Conservation (phyloP, 2,113 vertebrate species). For the Caretta caretta region DNA sequence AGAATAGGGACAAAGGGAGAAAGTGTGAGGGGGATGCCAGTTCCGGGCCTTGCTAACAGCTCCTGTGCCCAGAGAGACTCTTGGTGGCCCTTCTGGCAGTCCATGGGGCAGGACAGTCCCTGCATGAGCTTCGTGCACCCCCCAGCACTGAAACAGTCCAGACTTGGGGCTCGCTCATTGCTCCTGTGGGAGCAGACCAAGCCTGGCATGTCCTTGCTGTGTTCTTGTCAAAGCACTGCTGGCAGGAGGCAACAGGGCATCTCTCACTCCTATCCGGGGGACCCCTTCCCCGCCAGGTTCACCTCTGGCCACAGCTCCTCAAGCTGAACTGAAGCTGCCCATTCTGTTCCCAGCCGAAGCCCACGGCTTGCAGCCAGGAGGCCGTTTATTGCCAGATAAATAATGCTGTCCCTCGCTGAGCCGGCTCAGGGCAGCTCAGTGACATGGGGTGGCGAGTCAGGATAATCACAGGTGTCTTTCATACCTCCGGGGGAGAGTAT, state of each 20-base stretch:
- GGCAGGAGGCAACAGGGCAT: not conserved
- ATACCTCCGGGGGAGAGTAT: conserved; percentile 22
- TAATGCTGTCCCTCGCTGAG: not conserved
- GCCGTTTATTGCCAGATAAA: conserved; percentile 45
- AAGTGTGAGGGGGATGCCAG: no score
- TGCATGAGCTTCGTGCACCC: not conserved
- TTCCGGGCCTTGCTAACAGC: not conserved
- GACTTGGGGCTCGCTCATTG: rapidly evolving
- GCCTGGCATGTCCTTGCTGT: no score
- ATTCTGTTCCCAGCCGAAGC: conserved; percentile 4
- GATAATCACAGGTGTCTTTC: conserved; percentile 48
- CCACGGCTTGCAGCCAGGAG: conserved; percentile 20
- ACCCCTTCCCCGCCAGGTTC: conserved; percentile 3
- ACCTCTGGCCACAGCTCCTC: conserved; percentile 22
- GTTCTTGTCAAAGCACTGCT: not conserved
- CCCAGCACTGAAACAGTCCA: not conserved
- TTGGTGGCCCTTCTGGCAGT: not conserved
- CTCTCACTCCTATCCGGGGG: rapidly evolving
- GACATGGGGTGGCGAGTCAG: conserved; percentile 4
- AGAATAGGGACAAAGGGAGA: not conserved
- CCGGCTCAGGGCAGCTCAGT: not conserved
- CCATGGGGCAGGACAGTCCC: rapidly evolving
- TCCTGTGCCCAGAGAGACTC: not conserved
- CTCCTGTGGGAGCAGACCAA: not conserved
- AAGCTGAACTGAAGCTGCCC: conserved; percentile 30